phyloP scores from a whole-genome alignment of 2,888 invertebrate species.

The Linnaemya tessellans region DNA sequence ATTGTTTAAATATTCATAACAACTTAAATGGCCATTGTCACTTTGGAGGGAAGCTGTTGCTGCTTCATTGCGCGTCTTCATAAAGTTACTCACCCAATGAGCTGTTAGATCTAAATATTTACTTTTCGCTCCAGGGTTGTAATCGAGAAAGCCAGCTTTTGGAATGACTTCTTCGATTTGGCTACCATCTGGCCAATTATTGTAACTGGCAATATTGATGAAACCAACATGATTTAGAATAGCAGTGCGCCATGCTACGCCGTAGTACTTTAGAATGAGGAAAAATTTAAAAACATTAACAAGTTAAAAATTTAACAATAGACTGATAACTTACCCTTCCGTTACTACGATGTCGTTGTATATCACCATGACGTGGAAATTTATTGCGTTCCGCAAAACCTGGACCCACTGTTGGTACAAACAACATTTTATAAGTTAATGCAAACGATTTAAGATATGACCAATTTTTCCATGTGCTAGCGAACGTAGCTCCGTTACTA shows the following conservation, averaged over 20 bases:
- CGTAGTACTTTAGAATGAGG: conserved; percentile 84
- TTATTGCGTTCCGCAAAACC: conserved; percentile 88
- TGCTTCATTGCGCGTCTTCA: conserved; percentile 81
- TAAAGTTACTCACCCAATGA: conserved; percentile 85
- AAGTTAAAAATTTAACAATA: conserved; percentile 5
- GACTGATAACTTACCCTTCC: conserved; percentile 79
- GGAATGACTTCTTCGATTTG: conserved; percentile 87
- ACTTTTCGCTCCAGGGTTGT: conserved; percentile 85
- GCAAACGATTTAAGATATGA: conserved; percentile 85
- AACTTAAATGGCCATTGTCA: conserved; percentile 76
- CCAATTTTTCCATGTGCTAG: conserved; percentile 87
- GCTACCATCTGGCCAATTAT: conserved; percentile 90
- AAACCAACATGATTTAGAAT: conserved; percentile 85
- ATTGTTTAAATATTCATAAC: conserved; percentile 83
- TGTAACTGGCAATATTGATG: conserved; percentile 88
- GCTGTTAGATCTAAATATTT: conserved; percentile 87
- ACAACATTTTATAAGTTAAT: conserved; percentile 85
- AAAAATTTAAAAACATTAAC: not conserved
- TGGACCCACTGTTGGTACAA: conserved; percentile 88
- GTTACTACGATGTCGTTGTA: conserved; percentile 82
- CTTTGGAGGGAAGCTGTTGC: conserved; percentile 70
- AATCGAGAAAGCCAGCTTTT: conserved; percentile 84
- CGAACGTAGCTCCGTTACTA: conserved; percentile 86
- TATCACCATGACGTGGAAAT: conserved; percentile 81
- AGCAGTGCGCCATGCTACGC: conserved; percentile 86